Conservation (phyloP, 2,888 invertebrate species). For the Meiosimyza decipiens region DNA sequence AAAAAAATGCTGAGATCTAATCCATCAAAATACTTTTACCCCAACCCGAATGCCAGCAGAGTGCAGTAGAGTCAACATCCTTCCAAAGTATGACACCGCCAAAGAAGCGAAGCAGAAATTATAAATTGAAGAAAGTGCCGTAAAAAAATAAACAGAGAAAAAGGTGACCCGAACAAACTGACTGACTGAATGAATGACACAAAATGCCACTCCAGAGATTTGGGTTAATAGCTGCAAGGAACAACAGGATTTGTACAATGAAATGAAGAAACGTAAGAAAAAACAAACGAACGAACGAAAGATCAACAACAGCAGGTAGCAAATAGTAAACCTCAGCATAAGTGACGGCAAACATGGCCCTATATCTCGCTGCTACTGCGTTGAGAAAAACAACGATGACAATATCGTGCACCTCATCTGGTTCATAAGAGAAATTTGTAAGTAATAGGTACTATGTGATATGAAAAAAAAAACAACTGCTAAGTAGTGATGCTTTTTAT, state of each 20-base stretch:
- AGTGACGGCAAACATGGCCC: conserved; percentile 45
- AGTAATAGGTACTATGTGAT: too few relatives aligned
- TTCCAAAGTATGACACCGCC: background rate
- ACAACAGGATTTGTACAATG: background rate
- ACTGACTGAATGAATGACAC: conserved; percentile 15
- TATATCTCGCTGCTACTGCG: background rate
- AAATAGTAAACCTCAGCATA: conserved; percentile 44
- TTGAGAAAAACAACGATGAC: too few relatives aligned
- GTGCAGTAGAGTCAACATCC: background rate
- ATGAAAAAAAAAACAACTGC: too few relatives aligned
- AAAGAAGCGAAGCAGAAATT: background rate
- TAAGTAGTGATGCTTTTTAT: too few relatives aligned
- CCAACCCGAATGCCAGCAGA: too few relatives aligned
- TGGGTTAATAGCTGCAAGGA: conserved; percentile 59
- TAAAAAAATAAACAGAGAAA: background rate
- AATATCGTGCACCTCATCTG: too few relatives aligned
- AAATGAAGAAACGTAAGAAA: too few relatives aligned
- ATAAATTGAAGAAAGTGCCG: background rate
- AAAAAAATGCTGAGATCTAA: too few relatives aligned
- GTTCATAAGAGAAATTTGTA: too few relatives aligned
- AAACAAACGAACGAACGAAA: background rate
- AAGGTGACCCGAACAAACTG: background rate
- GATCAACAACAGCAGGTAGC: conserved; percentile 26
- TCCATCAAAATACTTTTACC: too few relatives aligned
- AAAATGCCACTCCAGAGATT: conserved; percentile 57